Evolutionary conservation across 2,797 vertebrate species (phyloP).

Genomic region (Rachycentron canadum): DNA sequence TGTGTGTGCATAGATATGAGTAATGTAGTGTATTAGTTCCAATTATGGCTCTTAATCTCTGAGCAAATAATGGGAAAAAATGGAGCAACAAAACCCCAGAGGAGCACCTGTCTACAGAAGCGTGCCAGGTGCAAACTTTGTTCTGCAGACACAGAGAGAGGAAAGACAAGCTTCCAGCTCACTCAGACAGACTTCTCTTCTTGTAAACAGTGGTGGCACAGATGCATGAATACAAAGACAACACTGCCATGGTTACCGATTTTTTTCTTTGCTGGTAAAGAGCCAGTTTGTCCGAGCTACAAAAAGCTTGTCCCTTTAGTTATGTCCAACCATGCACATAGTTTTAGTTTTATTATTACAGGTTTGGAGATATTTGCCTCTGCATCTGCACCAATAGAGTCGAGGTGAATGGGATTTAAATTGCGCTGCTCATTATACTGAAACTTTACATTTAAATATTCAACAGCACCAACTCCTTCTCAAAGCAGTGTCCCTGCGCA

Average conservation of each 20-base stretch:
- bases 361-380: neutral
- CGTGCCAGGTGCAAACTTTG: conserved; percentile 86
- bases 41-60: conserved; percentile 84
- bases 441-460: neutral
- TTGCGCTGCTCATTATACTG: neutral
- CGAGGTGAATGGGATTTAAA: neutral
- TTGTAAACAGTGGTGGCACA: conserved; percentile 35
- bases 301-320: neutral
- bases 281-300: neutral
- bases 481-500: too few relatives aligned
- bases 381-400: neutral
- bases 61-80: conserved; percentile 82
- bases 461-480: neutral
- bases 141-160: conserved; percentile 56
- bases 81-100: conserved; percentile 74
- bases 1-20: conserved; percentile 77
- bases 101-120: conserved; percentile 85
- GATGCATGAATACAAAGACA: conserved; percentile 27
- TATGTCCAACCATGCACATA: neutral
- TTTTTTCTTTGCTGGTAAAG: neutral
- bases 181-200: conserved; percentile 40
- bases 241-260: neutral
- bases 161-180: conserved; percentile 57
- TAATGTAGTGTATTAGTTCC: conserved; percentile 76
- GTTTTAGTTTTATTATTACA: neutral